phyloP scores from a whole-genome alignment of 2,113 vertebrate genomes.

The Cinclus mexicanus region DNA sequence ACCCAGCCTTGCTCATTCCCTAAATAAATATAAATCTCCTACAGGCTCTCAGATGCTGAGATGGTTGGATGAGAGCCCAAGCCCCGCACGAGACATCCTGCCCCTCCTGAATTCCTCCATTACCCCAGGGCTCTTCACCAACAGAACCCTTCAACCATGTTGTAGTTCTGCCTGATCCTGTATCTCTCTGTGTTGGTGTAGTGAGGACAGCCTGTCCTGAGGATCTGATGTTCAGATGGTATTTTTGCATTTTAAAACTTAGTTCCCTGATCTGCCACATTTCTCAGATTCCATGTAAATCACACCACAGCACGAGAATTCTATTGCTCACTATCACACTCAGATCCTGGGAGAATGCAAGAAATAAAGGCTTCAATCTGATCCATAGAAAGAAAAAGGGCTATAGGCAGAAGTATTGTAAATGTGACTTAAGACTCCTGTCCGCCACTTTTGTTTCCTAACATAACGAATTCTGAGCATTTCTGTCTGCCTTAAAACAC shows the following conservation, averaged over 20 bases:
- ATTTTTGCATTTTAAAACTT: background rate
- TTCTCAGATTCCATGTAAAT: background rate
- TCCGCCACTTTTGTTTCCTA: background rate
- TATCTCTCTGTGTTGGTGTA: background rate
- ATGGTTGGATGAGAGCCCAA: background rate
- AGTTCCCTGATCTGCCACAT: background rate
- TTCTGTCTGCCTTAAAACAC: background rate
- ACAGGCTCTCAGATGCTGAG: background rate
- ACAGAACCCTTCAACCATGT: rapidly evolving
- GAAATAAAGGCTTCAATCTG: background rate
- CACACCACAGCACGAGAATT: background rate
- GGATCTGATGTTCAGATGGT: rapidly evolving
- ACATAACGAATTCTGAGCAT: background rate
- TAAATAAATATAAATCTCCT: background rate
- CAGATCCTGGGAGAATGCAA: background rate
- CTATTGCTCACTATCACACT: rapidly evolving
- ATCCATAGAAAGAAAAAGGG: rapidly evolving
- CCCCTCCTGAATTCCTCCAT: background rate
- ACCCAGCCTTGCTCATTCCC: background rate
- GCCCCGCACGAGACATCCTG: rapidly evolving
- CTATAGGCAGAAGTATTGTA: background rate
- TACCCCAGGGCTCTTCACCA: rapidly evolving
- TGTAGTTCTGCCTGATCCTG: background rate
- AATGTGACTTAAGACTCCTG: background rate
- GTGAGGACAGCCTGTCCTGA: background rate